Base-by-base conservation (phyloP, 2,797 vertebrate species). In the Chelonia mydas region DNA sequence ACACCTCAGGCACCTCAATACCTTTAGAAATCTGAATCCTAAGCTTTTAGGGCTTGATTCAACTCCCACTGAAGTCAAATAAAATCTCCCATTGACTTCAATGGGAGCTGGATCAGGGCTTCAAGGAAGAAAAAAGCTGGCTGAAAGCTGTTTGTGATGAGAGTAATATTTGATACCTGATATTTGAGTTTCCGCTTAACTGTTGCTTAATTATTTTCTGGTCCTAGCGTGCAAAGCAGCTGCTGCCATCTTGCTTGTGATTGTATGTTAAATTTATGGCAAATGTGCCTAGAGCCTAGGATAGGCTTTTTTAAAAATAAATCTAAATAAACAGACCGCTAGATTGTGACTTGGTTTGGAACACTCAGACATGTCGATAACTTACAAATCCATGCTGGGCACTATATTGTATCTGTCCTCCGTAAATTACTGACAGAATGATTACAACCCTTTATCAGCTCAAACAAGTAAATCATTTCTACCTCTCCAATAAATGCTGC, bases 81-180 rank as follows among this genome's bases (percentile, higher is more conserved):
- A 81, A 47, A 85, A 10, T 8, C 10, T 45, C 33, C 6, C 28
- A 55, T 1, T 1, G 11, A 68, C n/a, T 76, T 91, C 59, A 89
- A 27, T 0, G 3, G 76, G 86, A 89, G 83, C 21, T 59, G 77
- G 6, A 74, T 54, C 81, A 65, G 17, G 21, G 47, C 77, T 90
- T 81, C 90, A 85, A 89, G 82, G 49, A 83, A 49, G n/a, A 12
- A 87, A 93, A 95, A 51, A 50, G 80, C 45, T 88, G 77, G 16
- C 87, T 10, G 27, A 11, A 59, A 55, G 76, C 81, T 88, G 83
- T 37, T 31, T 65, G 65, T 68, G 65, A 37, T 68, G 25, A 50
- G 28, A 57, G 57, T 28, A 76, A 21, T 74, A 72, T 2, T 33
- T 11, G 28, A 5, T 87, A 85, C 79, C 76, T 85, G n/a, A 57